Evolutionary conservation across 2,888 invertebrate species (phyloP), one percentile per base, ranked within the genome.

Genomic region (Eupithecia exiguata): DNA sequence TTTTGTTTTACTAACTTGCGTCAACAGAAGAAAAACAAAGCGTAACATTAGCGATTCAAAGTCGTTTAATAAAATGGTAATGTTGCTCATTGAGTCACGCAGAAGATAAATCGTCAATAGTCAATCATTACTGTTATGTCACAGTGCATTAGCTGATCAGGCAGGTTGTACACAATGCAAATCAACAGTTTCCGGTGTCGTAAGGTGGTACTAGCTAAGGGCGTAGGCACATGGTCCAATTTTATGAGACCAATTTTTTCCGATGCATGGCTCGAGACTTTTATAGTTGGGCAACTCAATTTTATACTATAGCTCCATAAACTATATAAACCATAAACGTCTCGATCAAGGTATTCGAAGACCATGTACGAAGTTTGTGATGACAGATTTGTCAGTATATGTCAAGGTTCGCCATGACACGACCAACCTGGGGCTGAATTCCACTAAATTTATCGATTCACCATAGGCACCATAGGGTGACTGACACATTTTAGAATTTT

Each of bases 121-220:
- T 25, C 73, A 86, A 85, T 79, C 85, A 74, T 21, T 9, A 38
- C 38, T 77, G 78, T 85, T 87, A 78, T 82, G 77, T 86, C 84
- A 65, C 65, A 65, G 65, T 12, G 65, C 65, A 86, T 68, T 68
- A 30, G 36, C 58, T 66, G 25, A 58, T 25, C 21, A 58, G 58
- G 58, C 68, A 81, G 80, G 80, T 78, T 80, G 84, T 76, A 79
- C 80, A 79, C 71, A 70, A 68, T 77, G 74, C 74, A 83, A 82
- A 84, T 79, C 78, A 82, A 83, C 78, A 77, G 70, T 81, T 83
- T 87, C 85, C 86, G 84, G 78, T 86, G 82, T 80, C 78, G 83
- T 75, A 84, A 84, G 10, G 6, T 62, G 12, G 12, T 62, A 18
- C 30, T 12, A 38, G 65, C 30, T 62, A 21, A 65, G 65, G 65